These are phyloP conservation scores for Hemicrepidius hirtus DNA, from an alignment of 2,888 invertebrate species.

Conservation along the genomic window DNA sequence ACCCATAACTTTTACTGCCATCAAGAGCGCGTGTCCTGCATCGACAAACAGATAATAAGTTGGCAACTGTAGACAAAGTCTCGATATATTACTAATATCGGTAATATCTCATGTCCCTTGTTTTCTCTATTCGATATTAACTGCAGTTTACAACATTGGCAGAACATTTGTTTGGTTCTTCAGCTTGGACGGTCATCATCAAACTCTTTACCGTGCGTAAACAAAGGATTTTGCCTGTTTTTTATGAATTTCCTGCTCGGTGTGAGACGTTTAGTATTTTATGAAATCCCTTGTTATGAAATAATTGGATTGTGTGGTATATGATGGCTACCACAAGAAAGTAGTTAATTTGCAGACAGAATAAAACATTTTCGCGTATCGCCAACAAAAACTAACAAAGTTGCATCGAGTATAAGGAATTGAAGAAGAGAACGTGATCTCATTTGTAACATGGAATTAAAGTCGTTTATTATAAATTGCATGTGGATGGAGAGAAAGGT, in stretches of 20 bases:
- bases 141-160: slow-evolving; percentile 48
- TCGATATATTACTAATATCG: slow-evolving; percentile 62
- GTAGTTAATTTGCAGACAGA: slow-evolving; percentile 26
- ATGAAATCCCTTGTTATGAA: not conserved
- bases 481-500: slow-evolving; percentile 48
- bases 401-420: slow-evolving; percentile 44
- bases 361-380: slow-evolving; percentile 19
- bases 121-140: slow-evolving; percentile 49
- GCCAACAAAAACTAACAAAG: slow-evolving; percentile 42
- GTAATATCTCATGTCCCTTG: slow-evolving; percentile 56
- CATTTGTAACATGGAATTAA: slow-evolving; percentile 55
- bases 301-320: not conserved
- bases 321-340: slow-evolving; percentile 15
- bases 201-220: not conserved
- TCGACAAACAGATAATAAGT: slow-evolving; percentile 64
- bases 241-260: too few relatives aligned
- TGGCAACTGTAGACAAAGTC: slow-evolving; percentile 59
- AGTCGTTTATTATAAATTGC: slow-evolving; percentile 57
- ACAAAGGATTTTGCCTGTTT: not conserved
- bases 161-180: slow-evolving; percentile 32
- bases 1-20: slow-evolving; percentile 66
- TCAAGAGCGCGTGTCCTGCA: slow-evolving; percentile 64
- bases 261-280: too few relatives aligned
- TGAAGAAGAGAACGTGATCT: slow-evolving; percentile 55
- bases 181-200: not conserved